Percentiles rank a stretch among this genome's conserved stretches.
phyloP scores from a whole-genome alignment of 2,888 invertebrate species.

The Cremastinae sp. region DNA sequence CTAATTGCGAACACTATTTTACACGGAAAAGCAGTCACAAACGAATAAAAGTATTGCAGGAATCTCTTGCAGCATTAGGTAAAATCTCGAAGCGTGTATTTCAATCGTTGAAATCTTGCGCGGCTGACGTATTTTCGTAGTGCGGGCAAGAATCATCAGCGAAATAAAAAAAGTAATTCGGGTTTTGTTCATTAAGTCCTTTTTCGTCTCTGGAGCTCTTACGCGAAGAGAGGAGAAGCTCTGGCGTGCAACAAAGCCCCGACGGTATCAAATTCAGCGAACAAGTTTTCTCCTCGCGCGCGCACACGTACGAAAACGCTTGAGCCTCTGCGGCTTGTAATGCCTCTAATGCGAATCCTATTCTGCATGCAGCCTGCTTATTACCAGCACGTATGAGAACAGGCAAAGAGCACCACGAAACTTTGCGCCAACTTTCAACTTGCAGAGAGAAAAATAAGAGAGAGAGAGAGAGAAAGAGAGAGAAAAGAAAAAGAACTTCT shows the following conservation, averaged over 20 bases:
- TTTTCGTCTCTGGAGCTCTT: conserved; percentile 19
- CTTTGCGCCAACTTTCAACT: conserved; percentile 48
- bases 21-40: too few relatives aligned
- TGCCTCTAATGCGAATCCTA: conserved; percentile 61
- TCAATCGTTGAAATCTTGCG: too few relatives aligned
- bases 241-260: conserved; percentile 24
- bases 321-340: conserved; percentile 35
- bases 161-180: too few relatives aligned
- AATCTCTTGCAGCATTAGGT: too few relatives aligned
- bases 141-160: not conserved
- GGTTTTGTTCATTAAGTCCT: not conserved
- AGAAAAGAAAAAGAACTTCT: conserved; percentile 18
- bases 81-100: too few relatives aligned
- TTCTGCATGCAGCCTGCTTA: conserved; percentile 61
- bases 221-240: conserved; percentile 21
- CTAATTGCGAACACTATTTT: too few relatives aligned
- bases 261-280: conserved; percentile 32
- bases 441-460: conserved; percentile 32
- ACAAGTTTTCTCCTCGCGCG: conserved; percentile 33
- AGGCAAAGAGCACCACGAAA: conserved; percentile 37
- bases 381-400: conserved; percentile 43
- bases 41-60: too few relatives aligned
- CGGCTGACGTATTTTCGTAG: not conserved
- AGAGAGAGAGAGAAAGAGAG: conserved; percentile 4
- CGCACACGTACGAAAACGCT: conserved; percentile 4